Conservation (phyloP, 2,113 vertebrate genomes). For the Diphyllodes magnificus region DNA sequence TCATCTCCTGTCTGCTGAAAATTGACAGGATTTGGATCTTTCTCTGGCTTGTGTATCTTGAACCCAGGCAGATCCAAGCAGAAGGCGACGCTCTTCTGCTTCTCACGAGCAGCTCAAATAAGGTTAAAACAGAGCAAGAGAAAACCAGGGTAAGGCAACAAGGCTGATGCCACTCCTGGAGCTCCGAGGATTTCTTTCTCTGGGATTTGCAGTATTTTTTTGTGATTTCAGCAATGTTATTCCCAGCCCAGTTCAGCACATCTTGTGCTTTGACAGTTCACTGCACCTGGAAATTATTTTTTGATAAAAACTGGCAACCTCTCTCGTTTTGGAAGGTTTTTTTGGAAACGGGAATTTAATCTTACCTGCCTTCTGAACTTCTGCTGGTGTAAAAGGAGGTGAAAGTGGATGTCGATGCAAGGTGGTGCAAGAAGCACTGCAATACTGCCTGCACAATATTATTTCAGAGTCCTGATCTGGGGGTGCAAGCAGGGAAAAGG, state of each 20-base stretch:
- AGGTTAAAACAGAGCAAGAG: background rate
- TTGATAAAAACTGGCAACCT: constrained; percentile 20
- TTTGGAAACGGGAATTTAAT: background rate
- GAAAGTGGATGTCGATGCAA: background rate
- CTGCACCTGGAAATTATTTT: constrained; percentile 46
- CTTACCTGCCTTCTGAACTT: background rate
- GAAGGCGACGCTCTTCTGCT: background rate
- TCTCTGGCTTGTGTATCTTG: background rate
- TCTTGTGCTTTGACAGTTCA: constrained; percentile 35
- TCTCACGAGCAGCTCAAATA: background rate
- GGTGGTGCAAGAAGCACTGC: background rate
- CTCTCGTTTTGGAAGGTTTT: background rate
- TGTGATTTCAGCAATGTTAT: constrained; percentile 1
- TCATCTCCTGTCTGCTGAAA: background rate
- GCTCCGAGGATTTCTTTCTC: background rate
- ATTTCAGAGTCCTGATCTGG: background rate
- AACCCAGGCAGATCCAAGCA: background rate
- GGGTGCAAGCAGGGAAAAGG: background rate
- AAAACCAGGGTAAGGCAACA: background rate
- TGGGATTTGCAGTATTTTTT: background rate
- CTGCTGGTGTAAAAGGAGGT: background rate
- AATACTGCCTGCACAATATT: background rate
- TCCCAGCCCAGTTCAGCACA: background rate
- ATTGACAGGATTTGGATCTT: constrained; percentile 25
- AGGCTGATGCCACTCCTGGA: background rate